phyloP scores from a whole-genome alignment of 2,797 vertebrate genomes.

The Crocodylus rhombifer region DNA sequence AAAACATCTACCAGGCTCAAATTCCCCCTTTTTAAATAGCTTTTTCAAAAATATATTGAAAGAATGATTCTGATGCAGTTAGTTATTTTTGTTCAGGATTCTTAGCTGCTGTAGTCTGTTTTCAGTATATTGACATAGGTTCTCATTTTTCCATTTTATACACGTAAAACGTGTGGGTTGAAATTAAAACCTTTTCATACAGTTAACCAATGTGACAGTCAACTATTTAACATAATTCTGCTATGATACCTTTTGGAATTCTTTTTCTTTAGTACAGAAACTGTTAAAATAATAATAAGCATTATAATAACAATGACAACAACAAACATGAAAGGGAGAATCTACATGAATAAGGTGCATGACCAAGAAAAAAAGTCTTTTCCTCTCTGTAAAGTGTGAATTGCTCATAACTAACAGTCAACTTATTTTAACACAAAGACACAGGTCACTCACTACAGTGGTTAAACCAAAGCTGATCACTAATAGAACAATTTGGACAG shows the following conservation, averaged over 20 bases:
- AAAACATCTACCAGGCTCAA: neutral
- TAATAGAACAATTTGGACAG: neutral
- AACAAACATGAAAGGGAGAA: neutral
- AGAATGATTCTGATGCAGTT: neutral
- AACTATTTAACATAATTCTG: neutral
- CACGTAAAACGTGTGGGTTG: accelerated
- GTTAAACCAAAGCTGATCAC: neutral
- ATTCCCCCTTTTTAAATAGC: neutral
- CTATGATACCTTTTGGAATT: neutral
- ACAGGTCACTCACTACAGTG: neutral
- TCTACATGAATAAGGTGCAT: neutral
- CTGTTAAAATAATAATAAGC: neutral
- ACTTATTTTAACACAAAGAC: neutral
- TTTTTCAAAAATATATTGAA: neutral
- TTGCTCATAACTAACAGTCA: neutral
- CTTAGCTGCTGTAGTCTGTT: neutral
- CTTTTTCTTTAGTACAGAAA: neutral
- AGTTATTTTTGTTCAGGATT: neutral
- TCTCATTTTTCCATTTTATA: neutral
- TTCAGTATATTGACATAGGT: accelerated
- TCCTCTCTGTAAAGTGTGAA: neutral
- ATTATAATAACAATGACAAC: neutral
- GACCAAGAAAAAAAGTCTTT: neutral
- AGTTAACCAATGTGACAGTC: neutral
- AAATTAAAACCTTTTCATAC: neutral